These are phyloP conservation scores for Phalacrocorax pelagicus DNA, from an alignment of 2,113 vertebrate genomes.

Conservation along the genomic window DNA sequence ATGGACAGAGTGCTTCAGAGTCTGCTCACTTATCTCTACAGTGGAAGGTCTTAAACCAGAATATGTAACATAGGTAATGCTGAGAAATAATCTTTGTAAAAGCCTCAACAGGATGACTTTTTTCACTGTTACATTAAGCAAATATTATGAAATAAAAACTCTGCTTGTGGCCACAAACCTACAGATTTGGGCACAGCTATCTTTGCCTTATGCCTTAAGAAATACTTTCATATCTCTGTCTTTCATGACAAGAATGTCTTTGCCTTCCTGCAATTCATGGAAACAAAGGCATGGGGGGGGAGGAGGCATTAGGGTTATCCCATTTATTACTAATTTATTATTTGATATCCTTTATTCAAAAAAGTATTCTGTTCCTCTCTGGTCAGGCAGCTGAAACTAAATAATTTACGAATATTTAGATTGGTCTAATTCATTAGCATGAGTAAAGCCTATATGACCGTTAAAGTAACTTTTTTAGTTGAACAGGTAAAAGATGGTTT, in stretches of 20 bases:
- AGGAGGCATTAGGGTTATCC: neutral
- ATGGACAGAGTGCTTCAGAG: neutral
- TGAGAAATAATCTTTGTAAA: neutral
- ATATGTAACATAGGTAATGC: neutral
- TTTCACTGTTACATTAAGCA: neutral
- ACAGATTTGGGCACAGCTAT: neutral
- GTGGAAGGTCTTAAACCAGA: neutral
- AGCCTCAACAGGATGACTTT: neutral
- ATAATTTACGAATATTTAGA: neutral
- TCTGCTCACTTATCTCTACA: neutral
- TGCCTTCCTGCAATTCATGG: neutral
- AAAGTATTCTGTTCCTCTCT: neutral
- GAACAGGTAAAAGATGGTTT: neutral
- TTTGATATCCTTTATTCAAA: neutral
- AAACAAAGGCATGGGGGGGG: neutral
- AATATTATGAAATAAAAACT: neutral
- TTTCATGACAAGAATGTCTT: neutral
- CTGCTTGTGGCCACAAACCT: rapidly evolving
- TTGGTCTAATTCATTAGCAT: neutral
- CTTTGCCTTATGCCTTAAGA: neutral
- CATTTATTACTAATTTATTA: neutral
- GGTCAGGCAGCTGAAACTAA: neutral
- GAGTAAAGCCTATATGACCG: neutral
- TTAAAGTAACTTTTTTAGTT: neutral
- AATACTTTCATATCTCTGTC: neutral